Conservation (phyloP, 2,797 vertebrate genomes). For the Numenius phaeopus region DNA sequence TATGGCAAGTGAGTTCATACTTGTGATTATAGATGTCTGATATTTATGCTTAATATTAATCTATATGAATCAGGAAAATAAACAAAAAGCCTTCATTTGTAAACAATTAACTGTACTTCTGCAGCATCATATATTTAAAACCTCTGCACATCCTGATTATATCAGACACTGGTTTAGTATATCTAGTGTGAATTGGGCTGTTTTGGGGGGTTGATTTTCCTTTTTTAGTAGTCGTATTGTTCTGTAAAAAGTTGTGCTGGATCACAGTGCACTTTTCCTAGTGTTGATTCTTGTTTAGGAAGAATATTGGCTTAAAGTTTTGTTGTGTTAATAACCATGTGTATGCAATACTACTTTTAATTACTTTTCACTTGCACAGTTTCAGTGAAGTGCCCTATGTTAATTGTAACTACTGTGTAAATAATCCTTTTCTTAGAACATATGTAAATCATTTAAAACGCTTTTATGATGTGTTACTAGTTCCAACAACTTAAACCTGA, state of each 20-base stretch:
- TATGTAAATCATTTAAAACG: neutral
- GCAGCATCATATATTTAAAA: neutral
- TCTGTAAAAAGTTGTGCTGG: neutral
- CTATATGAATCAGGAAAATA: conserved; percentile 64
- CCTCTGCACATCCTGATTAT: neutral
- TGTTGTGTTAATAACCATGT: neutral
- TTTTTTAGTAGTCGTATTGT: neutral
- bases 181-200: neutral
- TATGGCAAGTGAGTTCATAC: conserved; percentile 48
- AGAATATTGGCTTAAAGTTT: neutral
- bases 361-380: neutral
- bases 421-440: neutral
- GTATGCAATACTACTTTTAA: neutral
- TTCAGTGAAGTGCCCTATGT: neutral
- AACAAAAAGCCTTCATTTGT: conserved; percentile 58
- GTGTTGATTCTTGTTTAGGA: neutral
- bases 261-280: neutral
- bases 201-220: neutral
- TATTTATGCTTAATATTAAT: conserved; percentile 54
- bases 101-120: conserved; percentile 47
- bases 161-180: neutral
- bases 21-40: conserved; percentile 57
- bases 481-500: neutral
- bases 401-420: neutral
- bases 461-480: neutral